Evolutionary conservation across 2,113 vertebrate species (phyloP), one percentile per base, ranked within the genome.

Genomic region (Felis chaus): DNA sequence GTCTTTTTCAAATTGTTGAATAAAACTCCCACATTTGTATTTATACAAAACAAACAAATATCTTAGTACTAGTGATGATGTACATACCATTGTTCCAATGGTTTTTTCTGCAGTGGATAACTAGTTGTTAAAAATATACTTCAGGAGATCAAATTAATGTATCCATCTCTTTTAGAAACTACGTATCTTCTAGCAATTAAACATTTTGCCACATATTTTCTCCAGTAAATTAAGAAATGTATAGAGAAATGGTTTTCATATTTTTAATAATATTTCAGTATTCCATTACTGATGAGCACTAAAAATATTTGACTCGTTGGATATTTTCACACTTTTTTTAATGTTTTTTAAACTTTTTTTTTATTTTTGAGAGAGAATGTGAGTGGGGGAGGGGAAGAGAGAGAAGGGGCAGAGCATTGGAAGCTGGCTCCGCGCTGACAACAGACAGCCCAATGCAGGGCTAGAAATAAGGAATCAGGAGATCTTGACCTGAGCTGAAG

Each of bases 201-300:
- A 80, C 5, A 16, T 85, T 80, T 94, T 73, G 14, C 8, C 66
- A 84, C 9, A 53, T 13, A 96, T 73, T 81, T 96, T 96, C 48
- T 82, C 73, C 7, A 53, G 61, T 21, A 86, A 85, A 89, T 85
- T 90, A 69, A 90, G 97, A 95, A 91, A 39, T 25, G 23, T 82
- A 74, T 39, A 36, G 65, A 86, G 39, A 79, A 29, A 86, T 27
- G 57, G 65, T 31, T 65, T 76, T 90, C 18, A 50, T 69, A 85
- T 73, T 92, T 93, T 92, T 89, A 80, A 78, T 81, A 6, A 7
- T 13, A 91, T 68, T 27, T 12, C 14, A 71, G 5, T 63, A 69
- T 68, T 73, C 29, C 36, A 65, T 41, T 73, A 76, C 23, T 31
- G 12, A 85, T 85, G n/a, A 68, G 55, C 11, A 36, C 1, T 79